Evolutionary conservation across 1,140 invertebrate genomes (phyloP), one percentile per base, ranked within the genome.

Genomic region (Leptopilina clavipes): DNA sequence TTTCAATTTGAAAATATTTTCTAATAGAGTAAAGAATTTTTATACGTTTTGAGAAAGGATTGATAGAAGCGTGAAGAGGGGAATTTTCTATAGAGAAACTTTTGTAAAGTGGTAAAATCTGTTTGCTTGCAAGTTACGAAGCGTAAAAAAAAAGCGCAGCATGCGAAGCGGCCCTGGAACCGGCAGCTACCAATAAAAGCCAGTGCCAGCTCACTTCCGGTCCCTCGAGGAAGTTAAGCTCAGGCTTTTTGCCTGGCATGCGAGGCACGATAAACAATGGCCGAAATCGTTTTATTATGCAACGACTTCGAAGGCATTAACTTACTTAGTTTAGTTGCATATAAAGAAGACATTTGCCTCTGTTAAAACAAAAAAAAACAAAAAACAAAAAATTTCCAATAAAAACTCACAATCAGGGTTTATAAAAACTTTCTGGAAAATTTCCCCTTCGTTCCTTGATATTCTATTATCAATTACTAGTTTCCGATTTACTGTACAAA

Each of bases 151-250:
- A 65, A 31, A 59, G n/a, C n/a, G n/a, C 22, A 31, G 59, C 22
- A 9, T 31, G 59, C 22, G 1, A 31, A 40, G 37, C 12, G 19
- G 25, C 11, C 14, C 59, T 31, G 22, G 59, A 65, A 65, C n/a
- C 25, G 59, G 22, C n/a, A 65, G 59, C 59, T 31, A 65, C 59
- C 59, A 65, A 65, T 76, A 54, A 79, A 73, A 70, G 54, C 37
- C 72, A 37, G 71, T 31, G 44, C 45, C 44, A 70, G 73, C 72
- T 45, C 71, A 71, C 75, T 79, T 79, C 18, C 25, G 75, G 73
- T 45, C 75, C 56, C 70, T 56, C 19, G 22, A 65, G 22, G 25
- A 37, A 65, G 59, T 65, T 65, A 65, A 65, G 59, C 25, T 65
- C 59, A 37, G 25, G 22, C 22, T 65, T 65, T 25, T 65, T 65